These are phyloP conservation scores for Papilio demoleus DNA, from an alignment of 2,888 invertebrate genomes.

Conservation along the genomic window DNA sequence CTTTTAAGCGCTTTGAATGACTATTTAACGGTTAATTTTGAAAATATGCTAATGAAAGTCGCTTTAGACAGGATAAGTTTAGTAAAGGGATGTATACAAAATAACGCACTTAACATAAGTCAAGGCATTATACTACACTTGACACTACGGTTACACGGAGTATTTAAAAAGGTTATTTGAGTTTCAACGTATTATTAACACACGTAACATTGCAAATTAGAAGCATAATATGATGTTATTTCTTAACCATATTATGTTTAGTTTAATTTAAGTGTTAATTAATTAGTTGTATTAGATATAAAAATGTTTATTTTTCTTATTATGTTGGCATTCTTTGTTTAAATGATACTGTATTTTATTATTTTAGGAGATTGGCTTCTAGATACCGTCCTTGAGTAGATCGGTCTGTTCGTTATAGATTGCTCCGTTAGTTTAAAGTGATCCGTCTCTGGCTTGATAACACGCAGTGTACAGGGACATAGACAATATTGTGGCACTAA, in stretches of 20 bases:
- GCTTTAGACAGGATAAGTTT: too few relatives aligned
- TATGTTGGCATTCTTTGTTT: too few relatives aligned
- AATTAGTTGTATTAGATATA: not conserved
- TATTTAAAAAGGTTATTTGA: too few relatives aligned
- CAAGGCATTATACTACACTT: too few relatives aligned
- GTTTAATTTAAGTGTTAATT: not conserved
- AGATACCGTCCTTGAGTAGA: constrained; percentile 40
- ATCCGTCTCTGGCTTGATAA: constrained; percentile 65
- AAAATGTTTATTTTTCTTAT: not conserved
- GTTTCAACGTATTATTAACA: too few relatives aligned
- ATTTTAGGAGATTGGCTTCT: constrained; percentile 17
- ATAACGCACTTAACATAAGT: too few relatives aligned
- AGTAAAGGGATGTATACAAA: too few relatives aligned
- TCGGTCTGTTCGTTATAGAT: constrained; percentile 19
- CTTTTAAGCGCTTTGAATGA: not conserved
- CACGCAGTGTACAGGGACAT: constrained; percentile 75
- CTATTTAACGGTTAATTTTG: not conserved
- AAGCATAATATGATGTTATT: too few relatives aligned
- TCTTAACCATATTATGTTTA: too few relatives aligned
- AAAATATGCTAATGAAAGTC: too few relatives aligned
- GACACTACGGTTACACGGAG: too few relatives aligned
- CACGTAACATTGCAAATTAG: too few relatives aligned
- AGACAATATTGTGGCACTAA: constrained; percentile 72
- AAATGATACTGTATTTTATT: not conserved
- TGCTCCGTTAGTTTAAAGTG: constrained; percentile 28